Conservation (phyloP, 2,797 vertebrate genomes). For the Ibycter americanus region DNA sequence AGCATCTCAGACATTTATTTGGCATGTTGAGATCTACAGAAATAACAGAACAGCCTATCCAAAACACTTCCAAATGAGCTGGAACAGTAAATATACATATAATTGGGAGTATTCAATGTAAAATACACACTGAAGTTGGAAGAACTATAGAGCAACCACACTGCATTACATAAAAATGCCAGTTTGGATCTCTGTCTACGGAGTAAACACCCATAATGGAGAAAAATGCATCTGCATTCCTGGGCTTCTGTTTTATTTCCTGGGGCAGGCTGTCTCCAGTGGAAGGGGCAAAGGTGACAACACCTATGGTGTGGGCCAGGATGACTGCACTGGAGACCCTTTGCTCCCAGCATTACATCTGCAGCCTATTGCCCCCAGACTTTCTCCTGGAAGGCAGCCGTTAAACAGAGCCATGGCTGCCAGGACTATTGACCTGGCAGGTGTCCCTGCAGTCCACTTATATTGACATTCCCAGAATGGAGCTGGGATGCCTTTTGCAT, state of each 20-base stretch:
- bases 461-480: neutral
- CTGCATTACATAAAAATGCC: neutral
- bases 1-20: neutral
- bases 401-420: neutral
- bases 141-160: neutral
- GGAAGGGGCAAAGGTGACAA: neutral
- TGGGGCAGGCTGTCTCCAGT: neutral
- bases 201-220: fast-evolving
- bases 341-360: neutral
- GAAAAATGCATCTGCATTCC: neutral
- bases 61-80: neutral
- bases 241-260: neutral
- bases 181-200: neutral
- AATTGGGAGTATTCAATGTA: neutral
- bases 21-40: neutral
- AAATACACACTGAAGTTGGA: neutral
- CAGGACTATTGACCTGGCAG: neutral
- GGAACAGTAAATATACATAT: neutral
- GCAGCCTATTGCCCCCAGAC: neutral
- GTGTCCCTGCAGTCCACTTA: neutral
- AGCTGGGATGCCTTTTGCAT: neutral
- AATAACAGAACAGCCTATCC: neutral
- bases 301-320: fast-evolving
- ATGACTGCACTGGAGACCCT: neutral
- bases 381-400: neutral